These are phyloP conservation scores for Sebastes elongatus DNA, from an alignment of 2,797 vertebrate genomes.

Conservation along the genomic window DNA sequence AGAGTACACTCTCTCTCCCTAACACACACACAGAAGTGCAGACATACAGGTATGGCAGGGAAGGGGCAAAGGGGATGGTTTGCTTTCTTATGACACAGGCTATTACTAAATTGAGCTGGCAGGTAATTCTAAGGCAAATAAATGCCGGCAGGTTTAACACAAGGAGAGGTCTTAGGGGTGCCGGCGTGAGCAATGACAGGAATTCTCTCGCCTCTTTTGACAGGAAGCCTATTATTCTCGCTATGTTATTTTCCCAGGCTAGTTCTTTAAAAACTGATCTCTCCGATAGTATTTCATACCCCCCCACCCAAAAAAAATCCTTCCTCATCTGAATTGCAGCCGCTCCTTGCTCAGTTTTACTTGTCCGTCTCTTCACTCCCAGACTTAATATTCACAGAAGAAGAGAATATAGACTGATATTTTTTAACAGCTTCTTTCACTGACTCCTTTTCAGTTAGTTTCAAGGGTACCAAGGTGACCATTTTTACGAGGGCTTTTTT, in stretches of 20 bases:
- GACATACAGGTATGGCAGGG: slow-evolving; percentile 41
- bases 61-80: slow-evolving; percentile 82
- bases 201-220: slow-evolving; percentile 77
- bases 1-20: background rate
- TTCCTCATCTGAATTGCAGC: slow-evolving; percentile 35
- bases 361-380: slow-evolving; percentile 17
- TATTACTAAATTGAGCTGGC: slow-evolving; percentile 88
- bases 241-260: slow-evolving; percentile 77
- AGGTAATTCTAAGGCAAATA: slow-evolving; percentile 92
- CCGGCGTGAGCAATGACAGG: slow-evolving; percentile 66
- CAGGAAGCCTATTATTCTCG: slow-evolving; percentile 84
- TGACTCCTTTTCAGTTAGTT: slow-evolving; percentile 38
- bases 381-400: slow-evolving; percentile 63
- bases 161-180: slow-evolving; percentile 77
- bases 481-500: slow-evolving; percentile 35
- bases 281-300: slow-evolving; percentile 55
- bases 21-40: slow-evolving; percentile 1
- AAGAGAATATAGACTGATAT: slow-evolving; percentile 17
- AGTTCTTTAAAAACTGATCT: slow-evolving; percentile 56
- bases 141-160: slow-evolving; percentile 83
- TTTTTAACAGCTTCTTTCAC: slow-evolving; percentile 23
- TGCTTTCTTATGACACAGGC: slow-evolving; percentile 94
- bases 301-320: slow-evolving; percentile 2
- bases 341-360: slow-evolving; percentile 20
- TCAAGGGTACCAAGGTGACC: slow-evolving; percentile 48